Conservation (phyloP, 1,140 invertebrate genomes). For the Orius laevigatus region DNA sequence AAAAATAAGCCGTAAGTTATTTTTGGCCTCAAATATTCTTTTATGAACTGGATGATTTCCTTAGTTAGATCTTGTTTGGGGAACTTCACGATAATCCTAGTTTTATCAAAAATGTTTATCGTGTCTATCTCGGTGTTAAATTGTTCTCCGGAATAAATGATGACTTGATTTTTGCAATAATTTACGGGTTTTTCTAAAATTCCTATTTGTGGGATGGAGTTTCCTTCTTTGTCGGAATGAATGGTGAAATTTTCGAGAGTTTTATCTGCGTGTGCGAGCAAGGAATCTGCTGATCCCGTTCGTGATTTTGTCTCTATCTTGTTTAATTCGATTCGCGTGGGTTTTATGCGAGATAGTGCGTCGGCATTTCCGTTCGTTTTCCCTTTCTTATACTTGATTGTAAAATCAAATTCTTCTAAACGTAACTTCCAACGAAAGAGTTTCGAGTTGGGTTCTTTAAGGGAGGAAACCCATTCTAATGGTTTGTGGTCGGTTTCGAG, state of each 20-base stretch:
- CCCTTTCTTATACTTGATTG: slow-evolving; percentile 10
- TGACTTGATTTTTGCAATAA: not conserved
- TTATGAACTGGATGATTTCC: not conserved
- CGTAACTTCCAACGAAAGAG: slow-evolving; percentile 17
- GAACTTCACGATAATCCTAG: not conserved
- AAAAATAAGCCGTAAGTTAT: not conserved
- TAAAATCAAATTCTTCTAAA: slow-evolving; percentile 18
- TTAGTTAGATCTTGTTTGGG: not conserved
- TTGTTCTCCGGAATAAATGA: not conserved
- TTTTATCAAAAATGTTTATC: not conserved
- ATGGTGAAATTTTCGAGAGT: no score
- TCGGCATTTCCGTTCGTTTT: slow-evolving; percentile 16
- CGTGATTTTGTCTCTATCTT: slow-evolving; percentile 22
- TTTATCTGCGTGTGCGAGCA: no score
- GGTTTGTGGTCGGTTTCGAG: slow-evolving; percentile 1
- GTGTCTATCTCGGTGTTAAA: not conserved
- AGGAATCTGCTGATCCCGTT: no score
- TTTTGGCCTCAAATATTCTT: not conserved
- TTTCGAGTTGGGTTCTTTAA: slow-evolving; percentile 3
- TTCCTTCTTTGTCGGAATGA: no score
- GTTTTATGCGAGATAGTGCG: slow-evolving; percentile 14
- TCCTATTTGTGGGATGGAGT: no score
- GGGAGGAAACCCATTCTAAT: not conserved
- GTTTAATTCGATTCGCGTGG: slow-evolving; percentile 31
- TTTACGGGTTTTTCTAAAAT: slow-evolving; percentile 7